Base-by-base conservation (phyloP, 2,113 vertebrate species). In the Phalacrocorax aristotelis region DNA sequence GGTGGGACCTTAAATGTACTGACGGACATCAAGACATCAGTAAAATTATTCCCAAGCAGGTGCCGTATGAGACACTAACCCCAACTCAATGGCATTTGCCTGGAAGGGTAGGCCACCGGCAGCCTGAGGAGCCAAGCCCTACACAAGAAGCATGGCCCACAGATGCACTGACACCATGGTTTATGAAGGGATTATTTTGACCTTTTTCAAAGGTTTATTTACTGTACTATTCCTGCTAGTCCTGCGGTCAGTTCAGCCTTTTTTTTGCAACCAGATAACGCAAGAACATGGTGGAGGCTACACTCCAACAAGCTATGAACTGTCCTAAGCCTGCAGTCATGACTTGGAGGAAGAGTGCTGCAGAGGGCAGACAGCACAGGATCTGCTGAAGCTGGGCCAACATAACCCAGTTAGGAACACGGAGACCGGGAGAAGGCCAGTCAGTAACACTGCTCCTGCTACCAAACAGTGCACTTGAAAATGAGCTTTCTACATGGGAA, bases 41-140 rank as follows among this genome's bases (percentile, higher is more conserved):
- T 44, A 85, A 88, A 72, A 80, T 44, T 61, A 87, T 51, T 71
- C 48, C 38, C 27, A 71, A 79, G 60, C 8, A 76, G 48, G 26
- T 0, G 0, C 18, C 0, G 0, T 22, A 14, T 2, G 9, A 94
- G 78, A 68, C 26, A 81, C 14, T 25, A 83, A 42, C 17, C n/a
- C 11, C 46, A 70, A 22, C 26, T 66, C 74, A 78, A 15, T 0
- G 2, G 32, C 13, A 52, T 69, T 14, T 51, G 42, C 38, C 19
- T 66, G 51, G 36, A 69, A 46, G 8, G 22, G 26, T 27, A 78
- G 10, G 38, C 42, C 57, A 76, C 57, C 3, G 2, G n/a, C 34
- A 89, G 32, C 30, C 55, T 52, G 10, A 60, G 68, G 26, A 91
- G 65, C 32, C 48, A 61, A 66, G n/a, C 15, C 4, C 30, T 38